Percentiles rank a stretch among this genome's conserved stretches.
Conservation (phyloP, 1,140 invertebrate genomes). For the Drosophila virilis region DNA sequence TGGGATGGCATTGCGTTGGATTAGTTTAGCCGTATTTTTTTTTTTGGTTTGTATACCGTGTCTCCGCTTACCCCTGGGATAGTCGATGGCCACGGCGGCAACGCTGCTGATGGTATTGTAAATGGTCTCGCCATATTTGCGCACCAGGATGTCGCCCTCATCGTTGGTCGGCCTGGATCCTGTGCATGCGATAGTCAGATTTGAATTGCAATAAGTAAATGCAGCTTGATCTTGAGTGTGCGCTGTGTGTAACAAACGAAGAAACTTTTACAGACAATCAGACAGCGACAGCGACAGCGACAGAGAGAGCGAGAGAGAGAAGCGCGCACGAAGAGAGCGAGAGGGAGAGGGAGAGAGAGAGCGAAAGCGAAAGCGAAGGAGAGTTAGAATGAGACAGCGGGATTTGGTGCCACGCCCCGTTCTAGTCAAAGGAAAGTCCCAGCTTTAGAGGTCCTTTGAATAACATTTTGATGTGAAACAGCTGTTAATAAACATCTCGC, state of each 20-base stretch:
- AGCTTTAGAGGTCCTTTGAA: background rate
- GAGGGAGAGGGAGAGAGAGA: background rate
- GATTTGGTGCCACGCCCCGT: too few species aligned
- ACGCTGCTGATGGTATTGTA: slow-evolving; percentile 87
- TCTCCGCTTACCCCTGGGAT: slow-evolving; percentile 74
- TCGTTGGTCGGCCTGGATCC: slow-evolving; percentile 52
- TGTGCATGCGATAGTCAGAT: slow-evolving; percentile 50
- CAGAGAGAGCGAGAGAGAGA: too few species aligned
- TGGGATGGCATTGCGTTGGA: background rate
- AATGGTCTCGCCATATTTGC: slow-evolving; percentile 88
- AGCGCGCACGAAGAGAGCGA: too few species aligned
- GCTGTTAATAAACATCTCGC: too few species aligned
- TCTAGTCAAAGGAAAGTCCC: too few species aligned
- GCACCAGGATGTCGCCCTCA: slow-evolving; percentile 86
- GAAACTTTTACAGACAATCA: slow-evolving; percentile 5
- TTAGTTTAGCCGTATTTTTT: background rate
- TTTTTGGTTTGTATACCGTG: too few species aligned
- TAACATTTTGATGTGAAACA: background rate
- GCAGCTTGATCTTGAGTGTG: slow-evolving; percentile 39
- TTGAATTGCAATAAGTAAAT: slow-evolving; percentile 45
- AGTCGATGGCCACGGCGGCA: slow-evolving; percentile 85
- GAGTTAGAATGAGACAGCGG: background rate
- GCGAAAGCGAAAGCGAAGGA: background rate
- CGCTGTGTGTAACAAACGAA: slow-evolving; percentile 31
- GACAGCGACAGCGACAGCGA: background rate